A percentile compares a stretch with the other conserved stretches of the same genome.
phyloP scores from a whole-genome alignment of 1,140 invertebrate species.

The Ceratina calcarata region DNA sequence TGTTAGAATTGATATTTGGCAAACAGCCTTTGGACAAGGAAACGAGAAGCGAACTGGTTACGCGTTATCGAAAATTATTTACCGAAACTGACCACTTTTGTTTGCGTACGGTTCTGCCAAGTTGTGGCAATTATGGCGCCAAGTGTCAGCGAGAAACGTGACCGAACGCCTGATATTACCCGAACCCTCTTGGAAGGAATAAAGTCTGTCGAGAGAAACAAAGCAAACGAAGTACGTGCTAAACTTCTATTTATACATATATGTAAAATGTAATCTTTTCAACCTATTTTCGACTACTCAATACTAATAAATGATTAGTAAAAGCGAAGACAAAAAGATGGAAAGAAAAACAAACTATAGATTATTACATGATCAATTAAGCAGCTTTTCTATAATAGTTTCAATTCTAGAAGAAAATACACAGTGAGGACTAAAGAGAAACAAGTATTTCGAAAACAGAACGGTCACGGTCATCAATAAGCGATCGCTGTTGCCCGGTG shows the following conservation, averaged over 20 bases:
- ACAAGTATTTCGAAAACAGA: background rate
- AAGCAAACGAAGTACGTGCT: slow-evolving; percentile 1
- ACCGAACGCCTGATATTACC: slow-evolving; percentile 18
- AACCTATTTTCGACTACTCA: background rate
- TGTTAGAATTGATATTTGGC: slow-evolving; percentile 37
- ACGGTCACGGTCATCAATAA: background rate
- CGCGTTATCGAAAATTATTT: slow-evolving; percentile 45
- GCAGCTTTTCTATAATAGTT: too few relatives aligned
- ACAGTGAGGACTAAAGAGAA: background rate
- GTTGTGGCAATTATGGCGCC: slow-evolving; percentile 42
- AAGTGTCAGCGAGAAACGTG: slow-evolving; percentile 50
- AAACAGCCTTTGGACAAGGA: slow-evolving; percentile 23
- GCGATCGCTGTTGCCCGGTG: too few relatives aligned
- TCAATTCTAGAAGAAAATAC: too few relatives aligned
- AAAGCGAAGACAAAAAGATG: too few relatives aligned
- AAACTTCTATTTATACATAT: background rate
- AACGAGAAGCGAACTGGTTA: slow-evolving; percentile 11
- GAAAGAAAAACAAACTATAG: too few relatives aligned
- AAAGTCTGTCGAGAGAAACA: slow-evolving; percentile 20
- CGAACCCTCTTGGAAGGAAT: slow-evolving; percentile 25
- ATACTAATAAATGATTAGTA: too few relatives aligned
- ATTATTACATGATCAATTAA: too few relatives aligned
- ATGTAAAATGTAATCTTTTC: background rate
- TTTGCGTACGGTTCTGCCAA: slow-evolving; percentile 49
- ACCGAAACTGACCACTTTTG: slow-evolving; percentile 37